These are phyloP conservation scores for Hydrochoerus hydrochaeris DNA, from an alignment of 2,113 vertebrate species.

Conservation along the genomic window DNA sequence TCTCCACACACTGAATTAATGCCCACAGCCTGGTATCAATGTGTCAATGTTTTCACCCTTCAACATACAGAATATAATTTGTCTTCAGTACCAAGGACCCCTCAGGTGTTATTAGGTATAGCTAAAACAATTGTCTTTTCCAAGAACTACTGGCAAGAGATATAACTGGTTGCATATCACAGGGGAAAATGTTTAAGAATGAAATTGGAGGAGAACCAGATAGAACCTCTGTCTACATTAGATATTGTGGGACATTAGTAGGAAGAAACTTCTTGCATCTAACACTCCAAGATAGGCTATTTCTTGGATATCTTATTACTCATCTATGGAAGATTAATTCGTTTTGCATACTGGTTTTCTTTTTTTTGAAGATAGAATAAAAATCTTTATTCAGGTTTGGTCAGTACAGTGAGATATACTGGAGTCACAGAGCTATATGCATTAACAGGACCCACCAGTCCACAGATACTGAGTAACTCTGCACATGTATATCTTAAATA, in stretches of 20 bases:
- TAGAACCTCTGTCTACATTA: neutral
- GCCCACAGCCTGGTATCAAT: no score
- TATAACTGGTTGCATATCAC: neutral
- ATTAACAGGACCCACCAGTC: no score
- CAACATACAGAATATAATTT: neutral
- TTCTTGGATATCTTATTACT: no score
- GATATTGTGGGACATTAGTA: fast-evolving
- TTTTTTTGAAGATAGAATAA: no score
- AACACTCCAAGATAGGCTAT: no score
- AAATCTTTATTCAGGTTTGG: no score
- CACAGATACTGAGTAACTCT: no score
- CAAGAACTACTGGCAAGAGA: neutral
- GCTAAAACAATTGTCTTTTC: neutral
- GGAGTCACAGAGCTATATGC: no score
- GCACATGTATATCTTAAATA: no score
- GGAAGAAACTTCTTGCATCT: neutral
- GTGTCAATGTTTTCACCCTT: neutral
- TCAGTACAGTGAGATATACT: no score
- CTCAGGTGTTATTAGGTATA: neutral
- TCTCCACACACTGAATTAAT: neutral
- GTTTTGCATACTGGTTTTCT: neutral
- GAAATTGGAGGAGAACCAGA: neutral
- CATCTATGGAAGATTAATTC: neutral
- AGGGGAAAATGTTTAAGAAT: neutral
- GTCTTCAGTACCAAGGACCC: fast-evolving